Base-by-base conservation (phyloP, 2,113 vertebrate genomes). In the Platanista minor region DNA sequence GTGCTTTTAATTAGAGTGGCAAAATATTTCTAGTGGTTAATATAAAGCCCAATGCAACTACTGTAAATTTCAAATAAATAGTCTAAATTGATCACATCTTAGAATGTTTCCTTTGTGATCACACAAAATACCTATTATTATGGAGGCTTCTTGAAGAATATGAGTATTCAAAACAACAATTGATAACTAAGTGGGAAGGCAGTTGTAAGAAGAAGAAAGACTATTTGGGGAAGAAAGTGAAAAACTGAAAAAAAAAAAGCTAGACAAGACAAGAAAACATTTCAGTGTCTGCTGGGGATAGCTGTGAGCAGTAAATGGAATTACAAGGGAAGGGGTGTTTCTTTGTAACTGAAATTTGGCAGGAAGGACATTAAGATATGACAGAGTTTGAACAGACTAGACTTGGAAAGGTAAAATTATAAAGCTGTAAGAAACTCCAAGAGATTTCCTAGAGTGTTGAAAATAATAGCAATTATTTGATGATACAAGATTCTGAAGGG, bases 1-100 rank as follows among this genome's bases (percentile, higher is more conserved):
- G 25, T 84, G 12, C 72, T 92, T 90, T 95, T 66, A 71, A 71
- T 62, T 78, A 80, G 27, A 78, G 86, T 69, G 31, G 59, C 49
- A 87, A 75, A 62, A 49, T 93, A n/a, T 59, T 59, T 92, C 78
- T 49, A 78, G 33, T 67, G 17, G 14, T n/a, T 59, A 87, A 64
- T 36, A 61, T 54, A 57, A 94, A 85, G 69, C 57, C 54, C 39
- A 43, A 66, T 78, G 75, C 57, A 71, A 69, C 59, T 83, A 77
- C 39, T 75, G 95, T 78, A 94, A 82, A 84, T 88, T 84, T 88
- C 64, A 88, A 96, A 67, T 85, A 92, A 95, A 91, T 49, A 43
- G 46, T 94, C 11, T 36, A 92, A 75, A 91, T 57, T 74, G 89
- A 41, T 69, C 21, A 46, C 6, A 23, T 33, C 66, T 64, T 62